Evolutionary conservation across 2,797 vertebrate genomes (phyloP).

Genomic region (Podarcis siculus): DNA sequence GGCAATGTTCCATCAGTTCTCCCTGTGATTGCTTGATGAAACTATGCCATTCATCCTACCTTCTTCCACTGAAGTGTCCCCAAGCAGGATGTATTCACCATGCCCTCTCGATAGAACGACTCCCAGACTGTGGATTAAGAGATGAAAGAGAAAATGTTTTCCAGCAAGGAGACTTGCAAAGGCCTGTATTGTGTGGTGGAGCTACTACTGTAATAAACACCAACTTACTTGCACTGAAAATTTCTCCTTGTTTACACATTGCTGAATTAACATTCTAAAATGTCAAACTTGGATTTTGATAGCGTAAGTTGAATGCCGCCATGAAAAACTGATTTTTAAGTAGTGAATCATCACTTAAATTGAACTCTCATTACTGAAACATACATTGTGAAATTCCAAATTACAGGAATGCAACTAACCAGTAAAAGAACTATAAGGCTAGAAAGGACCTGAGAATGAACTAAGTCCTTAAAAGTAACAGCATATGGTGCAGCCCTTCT

Average conservation of each 20-base stretch:
- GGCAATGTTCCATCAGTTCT: neutral
- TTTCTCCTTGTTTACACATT: neutral
- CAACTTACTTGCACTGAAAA: neutral
- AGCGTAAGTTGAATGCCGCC: neutral
- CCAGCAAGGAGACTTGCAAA: slow-evolving; percentile 36
- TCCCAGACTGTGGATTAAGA: slow-evolving; percentile 82
- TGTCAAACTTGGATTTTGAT: neutral
- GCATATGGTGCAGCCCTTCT: neutral
- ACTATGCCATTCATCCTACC: slow-evolving; percentile 75
- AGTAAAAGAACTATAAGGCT: neutral
- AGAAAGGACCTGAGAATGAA: neutral
- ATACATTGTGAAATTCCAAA: neutral
- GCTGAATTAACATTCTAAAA: neutral
- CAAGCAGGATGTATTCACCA: slow-evolving; percentile 88
- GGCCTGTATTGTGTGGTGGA: neutral
- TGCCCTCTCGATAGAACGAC: slow-evolving; percentile 90
- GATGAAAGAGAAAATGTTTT: slow-evolving; percentile 8
- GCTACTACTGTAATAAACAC: neutral
- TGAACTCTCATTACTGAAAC: neutral
- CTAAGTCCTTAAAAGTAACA: neutral
- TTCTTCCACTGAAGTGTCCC: slow-evolving; percentile 94
- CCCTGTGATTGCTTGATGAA: accelerated
- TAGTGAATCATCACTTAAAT: neutral
- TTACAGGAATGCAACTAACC: neutral
- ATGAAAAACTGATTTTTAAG: neutral